Evolutionary conservation across 1,140 invertebrate species (phyloP), one percentile per base, ranked within the genome.

Genomic region (Dinothrombium tinctorium): DNA sequence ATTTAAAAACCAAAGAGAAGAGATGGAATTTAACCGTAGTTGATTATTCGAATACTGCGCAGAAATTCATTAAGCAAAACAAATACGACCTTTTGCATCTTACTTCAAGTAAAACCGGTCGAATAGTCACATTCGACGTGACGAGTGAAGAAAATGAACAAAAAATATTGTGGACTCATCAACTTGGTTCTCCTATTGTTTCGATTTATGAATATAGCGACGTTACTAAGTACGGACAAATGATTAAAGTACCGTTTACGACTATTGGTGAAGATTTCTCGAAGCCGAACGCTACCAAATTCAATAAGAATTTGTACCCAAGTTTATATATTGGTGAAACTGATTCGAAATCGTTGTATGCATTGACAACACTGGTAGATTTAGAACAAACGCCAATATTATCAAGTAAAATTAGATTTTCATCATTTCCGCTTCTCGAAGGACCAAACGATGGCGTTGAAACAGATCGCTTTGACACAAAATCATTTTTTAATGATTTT

Each of bases 21-120:
- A 24, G 26, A 51, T 96, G 87, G 86, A 95, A 96, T 65, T 76
- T 92, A 9, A 94, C 87, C 0, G 95, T 82, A 52, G 57, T 56
- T 47, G 67, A 69, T 51, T 69, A 68, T 50, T 61, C 65, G 11
- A 61, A 67, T 0, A 57, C 61, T 48, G 50, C 58, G n/a, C 14
- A 37, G 2, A 45, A 11, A 7, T 22, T 39, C 17, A 45, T 45
- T 20, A 17, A 37, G 21, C 43, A 45, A 41, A 45, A 21, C 37
- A 19, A 22, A 14, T 45, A 45, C 22, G 82, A 79, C 50, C 67
- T 79, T 43, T 68, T 75, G 19, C 83, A 92, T 60, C 78, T 90
- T 53, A 72, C 81, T 2, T 80, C 77, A 0, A 87, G 78, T 50
- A 83, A 80, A n/a, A 76, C 69, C 49, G 86, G 86, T 0, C 63